Percentiles rank a stretch among this genome's conserved stretches.
phyloP scores from a whole-genome alignment of 2,888 invertebrate genomes.

The Drosophila pseudotakahashii region DNA sequence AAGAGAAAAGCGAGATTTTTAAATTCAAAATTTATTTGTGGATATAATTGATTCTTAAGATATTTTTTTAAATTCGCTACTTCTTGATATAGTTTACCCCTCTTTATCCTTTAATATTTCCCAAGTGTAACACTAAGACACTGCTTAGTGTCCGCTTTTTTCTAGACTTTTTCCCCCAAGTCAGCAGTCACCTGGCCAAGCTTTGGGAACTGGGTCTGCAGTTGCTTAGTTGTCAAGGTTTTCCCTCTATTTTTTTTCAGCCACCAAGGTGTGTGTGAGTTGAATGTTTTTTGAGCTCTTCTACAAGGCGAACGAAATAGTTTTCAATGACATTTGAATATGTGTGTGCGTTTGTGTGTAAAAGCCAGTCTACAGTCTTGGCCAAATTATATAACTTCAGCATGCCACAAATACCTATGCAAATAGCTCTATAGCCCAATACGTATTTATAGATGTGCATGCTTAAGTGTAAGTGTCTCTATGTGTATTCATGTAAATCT shows the following conservation, averaged over 20 bases:
- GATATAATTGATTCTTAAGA: no score
- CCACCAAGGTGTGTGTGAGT: conserved; percentile 34
- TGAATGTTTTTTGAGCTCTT: conserved; percentile 39
- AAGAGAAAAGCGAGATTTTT: no score
- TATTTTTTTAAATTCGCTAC: no score
- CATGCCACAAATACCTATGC: conserved; percentile 39
- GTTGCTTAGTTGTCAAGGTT: conserved; percentile 63
- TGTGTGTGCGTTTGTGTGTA: conserved; percentile 21
- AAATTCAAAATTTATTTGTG: no score
- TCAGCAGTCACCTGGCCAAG: conserved; percentile 44
- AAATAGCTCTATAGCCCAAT: conserved; percentile 17
- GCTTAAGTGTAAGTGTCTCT: conserved; percentile 42
- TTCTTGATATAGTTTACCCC: neutral
- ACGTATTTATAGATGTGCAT: conserved; percentile 37
- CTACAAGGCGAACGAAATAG: conserved; percentile 41
- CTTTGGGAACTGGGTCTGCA: conserved; percentile 45
- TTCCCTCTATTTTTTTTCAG: conserved; percentile 9
- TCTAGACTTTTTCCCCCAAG: neutral
- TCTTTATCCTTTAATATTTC: neutral
- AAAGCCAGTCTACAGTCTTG: conserved; percentile 2
- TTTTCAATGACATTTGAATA: conserved; percentile 60
- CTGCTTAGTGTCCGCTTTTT: conserved; percentile 7
- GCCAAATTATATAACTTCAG: conserved; percentile 59
- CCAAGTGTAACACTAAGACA: conserved; percentile 11
- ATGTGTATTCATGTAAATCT: conserved; percentile 47